Base-by-base conservation (phyloP, 2,113 vertebrate genomes). In the Lanius collurio region DNA sequence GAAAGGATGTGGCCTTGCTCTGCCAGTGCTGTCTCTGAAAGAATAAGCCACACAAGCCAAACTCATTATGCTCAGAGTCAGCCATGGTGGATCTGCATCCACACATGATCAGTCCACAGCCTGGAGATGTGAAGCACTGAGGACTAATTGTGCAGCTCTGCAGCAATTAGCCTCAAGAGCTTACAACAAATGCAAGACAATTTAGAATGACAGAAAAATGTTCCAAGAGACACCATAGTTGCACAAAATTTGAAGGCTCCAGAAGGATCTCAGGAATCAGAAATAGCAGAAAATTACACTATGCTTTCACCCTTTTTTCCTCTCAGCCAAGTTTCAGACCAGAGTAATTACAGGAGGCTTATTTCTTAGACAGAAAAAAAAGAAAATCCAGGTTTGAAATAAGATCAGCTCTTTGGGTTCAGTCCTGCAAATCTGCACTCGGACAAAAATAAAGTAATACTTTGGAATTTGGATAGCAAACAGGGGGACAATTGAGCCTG, bases 121-220 rank as follows among this genome's bases (percentile, higher is more conserved):
- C 63, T 12, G 3, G 35, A 92, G 59, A 67, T 0, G 0, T 6
- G 68, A 30, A 52, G 8, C 5, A 1, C 47, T 22, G 47, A 65
- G 79, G n/a, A 80, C 65, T 57, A 65, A 83, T 70, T 1, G 11
- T 27, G 30, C 68, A 59, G 52, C 80, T 89, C 14, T 50, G 44
- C 41, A 71, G 62, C 44, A 90, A 27, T 68, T 89, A 81, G 49
- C 79, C 68, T 90, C 4, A 1, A 83, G 73, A 92, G 28, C 56
- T 87, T 93, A 68, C 46, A 89, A 69, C 23, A 63, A 94, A 88
- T 67, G 76, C 62, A 92, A 65, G 73, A 87, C 76, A 46, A 78
- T 86, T 93, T 83, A 87, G 56, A 79, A 83, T 83, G 80, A 96
- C 83, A 78, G 83, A 73, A 93, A 90, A 87, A 75, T 75, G 93